Evolutionary conservation across 1,140 invertebrate genomes (phyloP).

Genomic region (Zaprionus ornatus): DNA sequence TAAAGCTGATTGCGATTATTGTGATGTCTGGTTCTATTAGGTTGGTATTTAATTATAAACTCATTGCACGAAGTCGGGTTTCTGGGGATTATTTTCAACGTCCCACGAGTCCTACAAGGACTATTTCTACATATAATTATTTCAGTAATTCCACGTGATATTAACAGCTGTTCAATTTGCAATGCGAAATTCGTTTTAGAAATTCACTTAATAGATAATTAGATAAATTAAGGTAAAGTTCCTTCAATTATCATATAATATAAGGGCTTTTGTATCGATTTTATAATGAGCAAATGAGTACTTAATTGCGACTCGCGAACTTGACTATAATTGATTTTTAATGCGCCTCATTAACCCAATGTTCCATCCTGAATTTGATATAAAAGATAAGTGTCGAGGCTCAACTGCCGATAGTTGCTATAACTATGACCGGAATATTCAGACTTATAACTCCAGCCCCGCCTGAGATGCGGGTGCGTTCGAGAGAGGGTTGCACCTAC

Average conservation of each 20-base stretch:
- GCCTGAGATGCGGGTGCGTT: background rate
- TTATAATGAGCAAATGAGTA: background rate
- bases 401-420: background rate
- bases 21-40: background rate
- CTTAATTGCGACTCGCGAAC: background rate
- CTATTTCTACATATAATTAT: background rate
- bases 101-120: background rate
- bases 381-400: background rate
- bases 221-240: background rate
- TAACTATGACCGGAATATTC: background rate
- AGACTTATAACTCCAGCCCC: background rate
- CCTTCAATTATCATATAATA: background rate
- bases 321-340: background rate
- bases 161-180: background rate
- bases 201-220: background rate
- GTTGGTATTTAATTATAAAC: constrained; percentile 4
- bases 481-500: constrained; percentile 6
- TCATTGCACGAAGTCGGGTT: background rate
- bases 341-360: background rate
- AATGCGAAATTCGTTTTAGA: background rate
- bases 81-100: background rate
- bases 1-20: constrained; percentile 16
- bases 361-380: background rate
- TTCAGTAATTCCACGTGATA: background rate
- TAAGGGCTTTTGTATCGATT: background rate